Evolutionary conservation across 2,797 vertebrate genomes (phyloP).

Genomic region (Eulemur mongoz): DNA sequence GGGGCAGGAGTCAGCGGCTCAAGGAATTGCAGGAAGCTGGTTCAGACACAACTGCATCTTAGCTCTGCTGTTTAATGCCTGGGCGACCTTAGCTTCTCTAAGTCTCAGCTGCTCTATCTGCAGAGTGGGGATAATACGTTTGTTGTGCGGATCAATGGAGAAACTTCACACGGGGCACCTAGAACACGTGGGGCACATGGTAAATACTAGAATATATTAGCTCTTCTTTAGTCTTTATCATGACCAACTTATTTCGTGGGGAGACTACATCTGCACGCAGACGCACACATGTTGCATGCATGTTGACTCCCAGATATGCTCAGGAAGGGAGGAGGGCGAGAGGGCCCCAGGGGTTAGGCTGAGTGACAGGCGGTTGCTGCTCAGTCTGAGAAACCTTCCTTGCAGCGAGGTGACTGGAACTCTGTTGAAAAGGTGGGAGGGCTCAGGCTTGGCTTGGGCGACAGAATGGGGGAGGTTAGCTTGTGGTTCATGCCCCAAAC

Average conservation of each 20-base stretch:
- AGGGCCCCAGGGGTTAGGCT: not conserved
- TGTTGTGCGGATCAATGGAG: not conserved
- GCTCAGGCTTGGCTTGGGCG: not conserved
- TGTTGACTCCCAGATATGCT: not conserved
- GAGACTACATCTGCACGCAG: rapidly evolving
- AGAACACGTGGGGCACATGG: not conserved
- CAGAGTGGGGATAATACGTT: not conserved
- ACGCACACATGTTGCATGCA: not conserved
- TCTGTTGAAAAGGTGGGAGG: not conserved
- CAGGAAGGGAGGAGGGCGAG: not conserved
- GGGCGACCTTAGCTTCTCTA: not conserved
- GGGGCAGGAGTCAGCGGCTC: not conserved
- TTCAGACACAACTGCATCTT: not conserved
- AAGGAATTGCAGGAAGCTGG: not conserved
- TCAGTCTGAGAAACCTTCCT: not conserved
- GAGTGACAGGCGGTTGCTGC: not conserved
- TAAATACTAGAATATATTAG: not conserved
- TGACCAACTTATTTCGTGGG: not conserved
- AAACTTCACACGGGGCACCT: not conserved
- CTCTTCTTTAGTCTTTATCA: not conserved
- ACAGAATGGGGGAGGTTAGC: not conserved
- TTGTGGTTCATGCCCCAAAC: not conserved
- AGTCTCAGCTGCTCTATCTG: not conserved
- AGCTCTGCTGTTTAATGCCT: not conserved
- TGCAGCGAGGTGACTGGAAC: not conserved